phyloP scores from a whole-genome alignment of 2,888 invertebrate genomes.

The Ochropacha duplaris region DNA sequence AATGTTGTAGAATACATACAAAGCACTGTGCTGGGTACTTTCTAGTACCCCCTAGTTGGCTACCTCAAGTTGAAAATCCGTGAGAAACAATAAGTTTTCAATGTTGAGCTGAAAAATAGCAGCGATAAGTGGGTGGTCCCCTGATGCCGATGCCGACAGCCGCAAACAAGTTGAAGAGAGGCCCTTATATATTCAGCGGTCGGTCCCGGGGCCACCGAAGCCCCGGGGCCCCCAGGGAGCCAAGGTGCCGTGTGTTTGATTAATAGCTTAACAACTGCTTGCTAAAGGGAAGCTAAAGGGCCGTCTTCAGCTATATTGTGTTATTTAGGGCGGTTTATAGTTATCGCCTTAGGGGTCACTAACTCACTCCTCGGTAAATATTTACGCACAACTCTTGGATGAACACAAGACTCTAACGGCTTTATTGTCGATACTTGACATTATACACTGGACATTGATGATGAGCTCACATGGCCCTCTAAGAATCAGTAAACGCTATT shows the following conservation, averaged over 20 bases:
- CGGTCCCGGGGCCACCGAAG: not conserved
- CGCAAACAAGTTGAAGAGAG: not conserved
- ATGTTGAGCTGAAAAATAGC: not conserved
- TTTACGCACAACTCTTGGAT: not conserved
- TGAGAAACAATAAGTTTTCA: not conserved
- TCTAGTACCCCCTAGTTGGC: too few species aligned
- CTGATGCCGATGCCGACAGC: not conserved
- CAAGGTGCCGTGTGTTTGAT: constrained; percentile 12
- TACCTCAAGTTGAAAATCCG: too few species aligned
- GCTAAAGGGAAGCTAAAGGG: not conserved
- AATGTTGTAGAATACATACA: not conserved
- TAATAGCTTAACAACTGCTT: constrained; percentile 2
- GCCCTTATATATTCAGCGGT: not conserved
- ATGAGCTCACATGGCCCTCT: too few species aligned
- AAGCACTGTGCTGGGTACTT: too few species aligned
- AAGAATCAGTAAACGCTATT: too few species aligned
- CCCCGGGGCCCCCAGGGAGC: not conserved
- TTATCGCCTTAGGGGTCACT: not conserved
- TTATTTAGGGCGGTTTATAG: constrained; percentile 1
- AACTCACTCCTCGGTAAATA: not conserved
- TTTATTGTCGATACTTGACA: not conserved
- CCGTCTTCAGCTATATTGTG: not conserved
- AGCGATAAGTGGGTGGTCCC: not conserved
- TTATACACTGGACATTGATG: too few species aligned
- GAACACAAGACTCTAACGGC: not conserved